Evolutionary conservation across 2,113 vertebrate species (phyloP).

Genomic region (Leptobrachium ailaonicum): DNA sequence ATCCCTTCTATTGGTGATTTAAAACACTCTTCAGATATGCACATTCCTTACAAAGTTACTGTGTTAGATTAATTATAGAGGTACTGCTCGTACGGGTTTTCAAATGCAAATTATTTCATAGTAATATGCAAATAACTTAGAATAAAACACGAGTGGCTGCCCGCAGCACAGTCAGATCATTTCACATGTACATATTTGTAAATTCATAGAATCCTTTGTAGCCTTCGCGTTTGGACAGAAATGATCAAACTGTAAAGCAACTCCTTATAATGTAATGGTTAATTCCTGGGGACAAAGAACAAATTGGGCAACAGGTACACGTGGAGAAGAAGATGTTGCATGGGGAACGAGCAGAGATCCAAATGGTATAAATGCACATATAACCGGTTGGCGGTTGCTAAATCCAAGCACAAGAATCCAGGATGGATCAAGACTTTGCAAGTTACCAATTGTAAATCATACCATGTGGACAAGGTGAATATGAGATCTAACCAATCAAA

Average conservation of each 20-base stretch:
- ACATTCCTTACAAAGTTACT: not conserved
- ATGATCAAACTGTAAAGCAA: not conserved
- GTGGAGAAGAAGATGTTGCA: not conserved
- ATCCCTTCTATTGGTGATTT: no score
- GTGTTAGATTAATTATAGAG: slow-evolving; percentile 2
- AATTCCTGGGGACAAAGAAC: not conserved
- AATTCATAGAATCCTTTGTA: slow-evolving; percentile 3
- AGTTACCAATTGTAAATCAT: no score
- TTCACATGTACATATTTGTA: slow-evolving; percentile 1
- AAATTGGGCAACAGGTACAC: not conserved
- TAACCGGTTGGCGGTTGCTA: not conserved
- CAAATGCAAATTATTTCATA: slow-evolving; percentile 9
- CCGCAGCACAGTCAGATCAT: not conserved
- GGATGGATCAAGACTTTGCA: no score
- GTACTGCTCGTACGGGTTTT: not conserved
- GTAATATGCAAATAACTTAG: slow-evolving; percentile 1
- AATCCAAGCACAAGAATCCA: not conserved
- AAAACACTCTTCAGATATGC: not conserved
- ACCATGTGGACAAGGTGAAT: no score
- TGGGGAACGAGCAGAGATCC: not conserved
- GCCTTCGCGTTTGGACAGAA: not conserved
- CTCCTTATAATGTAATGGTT: not conserved
- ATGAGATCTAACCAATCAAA: no score
- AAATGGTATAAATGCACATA: not conserved
- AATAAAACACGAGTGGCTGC: not conserved